Evolutionary conservation across 2,113 vertebrate species (phyloP), one percentile per base, ranked within the genome.

Genomic region (human (Homo sapiens)): DNA sequence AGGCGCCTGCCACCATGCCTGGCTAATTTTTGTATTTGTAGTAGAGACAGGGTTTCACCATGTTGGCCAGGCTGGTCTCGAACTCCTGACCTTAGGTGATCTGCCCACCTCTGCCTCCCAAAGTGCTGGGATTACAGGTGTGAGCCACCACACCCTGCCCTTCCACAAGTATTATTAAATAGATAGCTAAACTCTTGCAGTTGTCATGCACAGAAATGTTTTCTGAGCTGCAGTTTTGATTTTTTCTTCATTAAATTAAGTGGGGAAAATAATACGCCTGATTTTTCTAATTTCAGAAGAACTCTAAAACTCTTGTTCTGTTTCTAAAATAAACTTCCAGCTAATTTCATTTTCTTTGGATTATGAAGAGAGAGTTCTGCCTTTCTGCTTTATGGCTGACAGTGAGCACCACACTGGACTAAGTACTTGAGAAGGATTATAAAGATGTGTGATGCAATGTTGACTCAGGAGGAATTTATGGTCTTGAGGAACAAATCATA

Each of bases 281-380:
- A n/a, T 84, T 86, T 97, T 90, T 93, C 43, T 93, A 50, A 40
- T 81, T 86, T 93, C 61, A 72, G 40, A 95, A 93, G 27, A 68
- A 76, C 23, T 92, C 90, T 88, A 68, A 72, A 92, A 68, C 80
- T 93, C 55, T 90, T 89, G 25, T 73, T 94, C n/a, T 86, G 45
- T 91, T 92, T 32, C 61, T 96, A 48, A 95, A 96, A 86, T 57
- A 40, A 96, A 83, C 45, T 79, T 83, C 32, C 45, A 79, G 45
- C 73, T 89, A 55, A 48, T 82, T 93, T 64, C 79, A 93, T 81
- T 94, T 96, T 48, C 81, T 79, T 87, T 35, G 52, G 40, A 25
- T 30, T 93, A 35, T 57, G 35, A 92, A 75, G 6, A 75, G 45
- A 76, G 55, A 64, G 20, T 76, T 94, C 76, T 84, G 48, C 57